These are phyloP conservation scores for Ctenoplectra terminalis DNA, from an alignment of 1,140 invertebrate species.

Conservation along the genomic window DNA sequence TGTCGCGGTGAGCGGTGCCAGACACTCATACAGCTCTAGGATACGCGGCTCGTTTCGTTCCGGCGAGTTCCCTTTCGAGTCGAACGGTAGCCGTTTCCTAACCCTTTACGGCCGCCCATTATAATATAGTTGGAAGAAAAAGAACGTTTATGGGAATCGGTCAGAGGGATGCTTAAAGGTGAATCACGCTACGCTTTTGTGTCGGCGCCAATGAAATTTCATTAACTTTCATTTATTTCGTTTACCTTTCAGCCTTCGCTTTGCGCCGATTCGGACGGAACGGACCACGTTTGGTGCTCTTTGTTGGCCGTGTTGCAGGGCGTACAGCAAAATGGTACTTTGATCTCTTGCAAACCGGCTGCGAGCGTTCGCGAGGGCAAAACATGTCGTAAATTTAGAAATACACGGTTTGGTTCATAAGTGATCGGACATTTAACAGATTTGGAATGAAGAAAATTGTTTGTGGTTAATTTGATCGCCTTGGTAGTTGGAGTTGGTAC, in stretches of 20 bases:
- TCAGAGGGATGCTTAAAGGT: background rate
- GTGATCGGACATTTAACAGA: too few species aligned
- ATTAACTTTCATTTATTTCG: slow-evolving; percentile 6
- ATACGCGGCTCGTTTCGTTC: slow-evolving; percentile 11
- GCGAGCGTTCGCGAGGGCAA: too few species aligned
- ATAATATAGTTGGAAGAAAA: slow-evolving; percentile 11
- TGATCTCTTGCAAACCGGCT: too few species aligned
- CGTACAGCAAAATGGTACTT: too few species aligned
- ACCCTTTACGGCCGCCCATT: slow-evolving; percentile 37
- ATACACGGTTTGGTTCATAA: too few species aligned
- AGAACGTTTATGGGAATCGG: background rate
- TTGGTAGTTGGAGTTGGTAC: too few species aligned
- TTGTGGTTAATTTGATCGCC: too few species aligned
- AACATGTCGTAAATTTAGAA: too few species aligned
- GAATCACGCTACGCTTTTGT: background rate
- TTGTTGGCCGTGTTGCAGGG: too few species aligned
- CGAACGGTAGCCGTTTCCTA: slow-evolving; percentile 33
- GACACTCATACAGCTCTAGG: slow-evolving; percentile 7
- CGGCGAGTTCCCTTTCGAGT: slow-evolving; percentile 31
- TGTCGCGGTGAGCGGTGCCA: slow-evolving; percentile 7
- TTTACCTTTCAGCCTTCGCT: background rate
- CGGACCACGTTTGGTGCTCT: too few species aligned
- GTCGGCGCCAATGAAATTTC: slow-evolving; percentile 1
- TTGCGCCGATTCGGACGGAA: too few species aligned
- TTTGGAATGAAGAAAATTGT: too few species aligned